Base-by-base conservation (phyloP, 2,113 vertebrate species). In the Guaruba guarouba region DNA sequence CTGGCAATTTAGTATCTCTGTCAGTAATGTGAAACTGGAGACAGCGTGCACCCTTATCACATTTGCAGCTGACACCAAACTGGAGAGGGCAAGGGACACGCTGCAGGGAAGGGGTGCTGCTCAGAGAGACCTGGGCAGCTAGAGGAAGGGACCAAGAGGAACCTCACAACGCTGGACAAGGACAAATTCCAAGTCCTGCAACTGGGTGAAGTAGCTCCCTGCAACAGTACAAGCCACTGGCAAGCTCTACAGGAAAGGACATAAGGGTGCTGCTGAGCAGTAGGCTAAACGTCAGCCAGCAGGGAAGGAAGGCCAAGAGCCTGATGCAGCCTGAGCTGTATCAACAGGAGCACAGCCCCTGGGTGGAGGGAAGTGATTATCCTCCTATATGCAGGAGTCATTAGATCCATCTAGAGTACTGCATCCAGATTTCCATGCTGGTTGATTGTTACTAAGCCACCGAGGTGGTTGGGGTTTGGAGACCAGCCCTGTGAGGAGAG, bases 71-170 rank as follows among this genome's bases (percentile, higher is more conserved):
- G 67, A 43, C 80, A 86, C 37, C 51, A 57, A 61, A 74, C 9
- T 57, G 29, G 73, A 39, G 46, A 74, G 28, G 78, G n/a, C 0
- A 13, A 48, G 7, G 0, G 0, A 33, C 18, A 29, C 0, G 0
- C 14, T 23, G 11, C 22, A 54, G 33, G 41, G 51, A 35, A 90
- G 37, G 59, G 27, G 6, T 62, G 29, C 37, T 55, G 7, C 74
- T 74, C 19, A 19, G 37, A 69, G 18, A 25, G 19, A 81, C 64
- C 12, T 15, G 17, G 20, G 49, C 16, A 55, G 59, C 48, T 66
- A 69, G 23, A 77, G 41, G 13, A 81, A 77, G 13, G 44, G 35
- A 33, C 23, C 41, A n/a, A 52, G 6, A 62, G 64, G 41, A 78
- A 59, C 33, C 37, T 59, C 35, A 28, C 1, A 5, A 39, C 44